A percentile compares a stretch with the other conserved stretches of the same genome.
Evolutionary conservation across 1,140 invertebrate genomes (phyloP).

Genomic region (Phortica variegata): DNA sequence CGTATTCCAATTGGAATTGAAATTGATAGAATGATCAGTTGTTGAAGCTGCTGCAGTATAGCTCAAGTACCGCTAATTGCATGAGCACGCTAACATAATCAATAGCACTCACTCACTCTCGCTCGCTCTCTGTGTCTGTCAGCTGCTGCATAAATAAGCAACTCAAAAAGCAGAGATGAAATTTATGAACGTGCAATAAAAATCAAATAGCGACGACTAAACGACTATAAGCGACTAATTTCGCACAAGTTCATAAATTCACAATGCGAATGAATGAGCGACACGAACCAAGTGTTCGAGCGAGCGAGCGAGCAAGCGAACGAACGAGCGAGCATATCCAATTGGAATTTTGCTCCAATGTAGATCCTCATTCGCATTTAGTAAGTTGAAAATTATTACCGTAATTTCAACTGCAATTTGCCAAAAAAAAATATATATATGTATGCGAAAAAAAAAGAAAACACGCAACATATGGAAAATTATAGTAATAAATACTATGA

Average conservation of each 20-base stretch:
- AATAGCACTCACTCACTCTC: too few relatives aligned
- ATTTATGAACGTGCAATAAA: conserved; percentile 30
- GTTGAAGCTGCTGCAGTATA: too few relatives aligned
- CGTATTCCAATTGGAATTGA: too few relatives aligned
- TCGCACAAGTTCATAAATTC: conserved; percentile 52
- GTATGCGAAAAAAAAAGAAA: conserved; percentile 29
- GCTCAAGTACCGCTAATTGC: too few relatives aligned
- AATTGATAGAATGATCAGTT: too few relatives aligned
- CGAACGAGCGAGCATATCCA: background rate
- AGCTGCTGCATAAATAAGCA: too few relatives aligned
- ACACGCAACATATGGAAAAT: conserved; percentile 51
- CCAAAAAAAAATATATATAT: conserved; percentile 23
- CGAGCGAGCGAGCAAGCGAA: background rate
- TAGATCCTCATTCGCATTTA: conserved; percentile 54
- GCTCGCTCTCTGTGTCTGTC: too few relatives aligned
- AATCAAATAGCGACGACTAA: conserved; percentile 51
- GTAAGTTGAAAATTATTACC: conserved; percentile 50
- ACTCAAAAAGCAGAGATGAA: too few relatives aligned
- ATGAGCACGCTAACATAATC: too few relatives aligned
- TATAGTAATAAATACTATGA: conserved; percentile 51
- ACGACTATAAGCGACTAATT: conserved; percentile 53
- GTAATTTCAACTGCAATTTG: conserved; percentile 51
- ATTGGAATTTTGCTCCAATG: too few relatives aligned
- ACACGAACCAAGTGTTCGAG: background rate
- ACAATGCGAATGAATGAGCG: conserved; percentile 12